phyloP scores from a whole-genome alignment of 2,888 invertebrate species.

The Troglohyphantes excavatus region DNA sequence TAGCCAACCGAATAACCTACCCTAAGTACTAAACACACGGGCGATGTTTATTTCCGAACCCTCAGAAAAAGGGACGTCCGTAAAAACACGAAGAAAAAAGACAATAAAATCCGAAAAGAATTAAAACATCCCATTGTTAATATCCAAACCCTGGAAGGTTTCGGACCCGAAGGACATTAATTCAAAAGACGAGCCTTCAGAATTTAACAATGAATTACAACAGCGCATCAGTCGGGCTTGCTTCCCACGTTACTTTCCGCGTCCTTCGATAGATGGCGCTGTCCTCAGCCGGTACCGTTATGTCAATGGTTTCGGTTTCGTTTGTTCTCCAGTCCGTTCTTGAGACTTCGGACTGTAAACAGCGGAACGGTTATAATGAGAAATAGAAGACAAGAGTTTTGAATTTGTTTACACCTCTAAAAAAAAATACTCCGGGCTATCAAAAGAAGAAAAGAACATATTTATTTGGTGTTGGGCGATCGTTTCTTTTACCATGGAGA shows the following conservation, averaged over 20 bases:
- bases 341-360: conserved; percentile 44
- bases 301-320: conserved; percentile 53
- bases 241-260: conserved; percentile 3
- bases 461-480: conserved; percentile 20
- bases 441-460: neutral
- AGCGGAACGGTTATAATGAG: neutral
- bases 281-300: conserved; percentile 23
- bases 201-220: conserved; percentile 39
- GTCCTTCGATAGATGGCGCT: conserved; percentile 67
- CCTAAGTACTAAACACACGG: neutral
- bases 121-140: conserved; percentile 65
- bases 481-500: neutral
- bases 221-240: conserved; percentile 5
- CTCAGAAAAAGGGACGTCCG: neutral
- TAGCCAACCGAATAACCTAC: neutral
- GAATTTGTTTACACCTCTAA: conserved; percentile 8
- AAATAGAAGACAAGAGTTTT: neutral
- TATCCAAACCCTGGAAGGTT: conserved; percentile 36
- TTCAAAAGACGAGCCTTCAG: conserved; percentile 50
- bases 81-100: conserved; percentile 2
- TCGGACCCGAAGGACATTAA: conserved; percentile 1
- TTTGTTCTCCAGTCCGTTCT: conserved; percentile 32
- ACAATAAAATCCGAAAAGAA: conserved; percentile 21
- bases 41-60: neutral
- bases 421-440: neutral